Conservation (phyloP, 2,888 invertebrate genomes). For the Epirrita christyi region DNA sequence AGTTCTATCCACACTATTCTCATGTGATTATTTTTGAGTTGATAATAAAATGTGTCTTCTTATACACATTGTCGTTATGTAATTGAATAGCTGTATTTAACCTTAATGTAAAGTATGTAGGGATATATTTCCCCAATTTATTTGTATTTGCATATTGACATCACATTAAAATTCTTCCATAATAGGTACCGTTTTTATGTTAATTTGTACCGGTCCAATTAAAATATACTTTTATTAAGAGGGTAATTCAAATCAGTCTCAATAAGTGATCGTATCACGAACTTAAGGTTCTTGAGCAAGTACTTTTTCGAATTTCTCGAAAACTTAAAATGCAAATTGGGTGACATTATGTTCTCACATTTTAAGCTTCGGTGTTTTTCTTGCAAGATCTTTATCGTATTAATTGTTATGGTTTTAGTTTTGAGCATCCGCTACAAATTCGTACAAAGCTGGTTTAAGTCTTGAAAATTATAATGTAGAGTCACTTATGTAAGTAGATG, state of each 20-base stretch:
- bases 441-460: not conserved
- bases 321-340: constrained; percentile 16
- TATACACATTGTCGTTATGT: too few relatives aligned
- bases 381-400: constrained; percentile 26
- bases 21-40: constrained; percentile 2
- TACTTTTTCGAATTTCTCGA: not conserved
- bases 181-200: constrained; percentile 32
- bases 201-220: constrained; percentile 43
- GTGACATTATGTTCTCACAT: constrained; percentile 15
- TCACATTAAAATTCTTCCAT: constrained; percentile 27
- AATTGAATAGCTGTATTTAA: too few relatives aligned
- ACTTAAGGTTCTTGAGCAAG: constrained; percentile 7
- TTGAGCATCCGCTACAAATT: constrained; percentile 18
- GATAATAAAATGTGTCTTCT: too few relatives aligned
- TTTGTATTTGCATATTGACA: constrained; percentile 26
- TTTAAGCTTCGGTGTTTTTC: constrained; percentile 11
- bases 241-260: not conserved
- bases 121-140: not conserved
- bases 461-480: not conserved
- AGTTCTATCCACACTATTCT: not conserved
- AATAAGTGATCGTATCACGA: constrained; percentile 6
- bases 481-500: too few relatives aligned
- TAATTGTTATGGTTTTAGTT: too few relatives aligned
- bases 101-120: too few relatives aligned
- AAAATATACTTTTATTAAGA: constrained; percentile 45